These are phyloP conservation scores for Pyrrhura leucotis DNA, from an alignment of 2,797 vertebrate genomes.

Conservation along the genomic window DNA sequence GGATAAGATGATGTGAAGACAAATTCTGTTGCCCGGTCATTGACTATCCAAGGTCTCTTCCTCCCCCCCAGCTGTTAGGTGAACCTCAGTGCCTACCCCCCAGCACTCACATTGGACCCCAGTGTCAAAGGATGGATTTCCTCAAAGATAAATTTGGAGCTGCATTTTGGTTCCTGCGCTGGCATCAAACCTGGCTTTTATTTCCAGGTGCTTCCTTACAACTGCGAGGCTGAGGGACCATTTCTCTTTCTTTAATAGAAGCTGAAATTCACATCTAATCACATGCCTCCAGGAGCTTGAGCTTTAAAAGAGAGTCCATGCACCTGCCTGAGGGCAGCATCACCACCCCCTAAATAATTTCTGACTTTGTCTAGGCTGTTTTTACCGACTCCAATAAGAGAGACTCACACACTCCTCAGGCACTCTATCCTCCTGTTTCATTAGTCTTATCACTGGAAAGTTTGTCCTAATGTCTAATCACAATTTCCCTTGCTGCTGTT, in stretches of 20 bases:
- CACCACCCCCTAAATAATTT: slow-evolving; percentile 71
- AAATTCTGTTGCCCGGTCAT: neutral
- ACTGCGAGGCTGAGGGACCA: slow-evolving; percentile 5
- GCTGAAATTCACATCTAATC: slow-evolving; percentile 66
- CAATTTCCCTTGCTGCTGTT: slow-evolving; percentile 32
- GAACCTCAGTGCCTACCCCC: neutral
- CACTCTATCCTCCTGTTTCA: slow-evolving; percentile 57
- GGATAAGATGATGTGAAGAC: neutral
- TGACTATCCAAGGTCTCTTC: neutral
- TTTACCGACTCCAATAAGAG: slow-evolving; percentile 72
- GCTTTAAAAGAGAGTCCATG: slow-evolving; percentile 66
- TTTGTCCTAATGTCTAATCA: slow-evolving; percentile 56
- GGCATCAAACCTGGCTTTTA: neutral
- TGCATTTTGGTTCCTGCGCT: neutral
- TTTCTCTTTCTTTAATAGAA: slow-evolving; percentile 65
- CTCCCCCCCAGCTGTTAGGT: neutral
- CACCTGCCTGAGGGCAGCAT: slow-evolving; percentile 57
- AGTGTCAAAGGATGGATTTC: neutral
- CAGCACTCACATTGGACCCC: neutral
- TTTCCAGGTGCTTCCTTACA: slow-evolving; percentile 44
- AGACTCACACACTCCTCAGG: slow-evolving; percentile 57
- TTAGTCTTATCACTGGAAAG: slow-evolving; percentile 57
- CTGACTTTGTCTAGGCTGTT: slow-evolving; percentile 71
- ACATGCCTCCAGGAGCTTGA: slow-evolving; percentile 56
- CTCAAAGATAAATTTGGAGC: neutral